Base-by-base conservation (phyloP, 2,888 invertebrate species). In the Amblyteles armatorius region DNA sequence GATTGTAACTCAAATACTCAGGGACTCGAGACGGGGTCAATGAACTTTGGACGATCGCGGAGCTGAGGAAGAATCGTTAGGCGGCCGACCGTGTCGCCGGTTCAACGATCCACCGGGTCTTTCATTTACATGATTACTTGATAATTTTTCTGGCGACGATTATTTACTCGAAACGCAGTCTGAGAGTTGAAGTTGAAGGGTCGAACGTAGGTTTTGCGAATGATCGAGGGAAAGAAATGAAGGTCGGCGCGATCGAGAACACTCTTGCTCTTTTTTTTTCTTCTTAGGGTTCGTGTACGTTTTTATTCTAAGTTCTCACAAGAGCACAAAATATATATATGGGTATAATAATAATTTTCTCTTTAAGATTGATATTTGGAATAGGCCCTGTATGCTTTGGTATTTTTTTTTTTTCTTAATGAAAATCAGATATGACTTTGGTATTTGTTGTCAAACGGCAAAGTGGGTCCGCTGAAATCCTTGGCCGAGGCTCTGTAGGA, bases 381-480 rank as follows among this genome's bases (percentile, higher is more conserved):
- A 48, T 60, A 40, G 79, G 71, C 79, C 44, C 16, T 50, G 55
- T 67, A 73, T 26, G 16, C 72, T 52, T 50, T 52, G 55, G 33
- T 48, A 44, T 16, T 48, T 48, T 60, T 73, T 73, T 26, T 26
- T 36, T 44, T 65, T 65, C 19, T 16, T 50, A 29, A 33, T 57
- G 48, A 29, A 63, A 55, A 26, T 40, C 63, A 79, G 76, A 85
- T 67, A 76, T 65, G 50, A 26, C 11, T 55, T 48, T n/a, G 9
- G 29, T 44, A 36, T 52, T 72, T 4, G 13, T 40, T 2, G 11
- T 92, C 87, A 95, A 65, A 95, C 95, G 55, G 94, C 95, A 90
- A 93, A 95, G 90, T 95, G 95, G 5, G 95, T 95, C 86, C 95
- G 93, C 69, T 94, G 94, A 87, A 95, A 95, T 74, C 95, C 95